Base-by-base conservation (phyloP, 2,113 vertebrate species). In the Atherinomorus stipes region DNA sequence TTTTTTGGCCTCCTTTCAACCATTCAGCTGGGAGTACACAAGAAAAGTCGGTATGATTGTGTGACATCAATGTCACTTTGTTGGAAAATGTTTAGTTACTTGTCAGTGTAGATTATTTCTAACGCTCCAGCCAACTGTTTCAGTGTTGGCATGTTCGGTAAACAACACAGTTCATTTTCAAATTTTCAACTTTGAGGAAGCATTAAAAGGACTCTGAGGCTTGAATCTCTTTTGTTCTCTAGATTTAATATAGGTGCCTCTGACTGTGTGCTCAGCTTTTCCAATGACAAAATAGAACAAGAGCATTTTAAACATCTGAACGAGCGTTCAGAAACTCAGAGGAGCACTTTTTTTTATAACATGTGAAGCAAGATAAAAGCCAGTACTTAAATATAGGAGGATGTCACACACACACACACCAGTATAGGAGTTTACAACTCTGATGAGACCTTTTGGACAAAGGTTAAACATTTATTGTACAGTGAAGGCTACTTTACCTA, bases 31-130 rank as follows among this genome's bases (percentile, higher is more conserved):
- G 61, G 50, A 31, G 2, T 21, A 21, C 66, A 47, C 28, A 37
- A 63, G 11, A 71, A 69, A 81, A 72, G 54, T 76, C 64, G 72
- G 47, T 34, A 34, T 63, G 44, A 67, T 74, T 74, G 45, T 69
- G 62, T 53, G 61, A 76, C 81, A 84, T 83, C 78, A 89, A 64
- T 89, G 84, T 88, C 88, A 84, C 74, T 76, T 78, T 80, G 42
- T 83, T 45, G 53, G 52, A 45, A 82, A 78, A 19, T 74, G 77
- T 83, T 86, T 60, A 74, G 71, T 75, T 73, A 57, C 49, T 76
- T 85, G 74, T 87, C 74, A 74, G 62, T 13, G 31, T 76, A 74
- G 66, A 87, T 86, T 87, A 78, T 81, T 80, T 76, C 56, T 80
- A 88, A 86, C 73, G 72, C 72, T 71, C 76, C 60, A 82, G 59